Evolutionary conservation across 2,797 vertebrate genomes (phyloP).

Genomic region (Threskiornis aethiopicus): DNA sequence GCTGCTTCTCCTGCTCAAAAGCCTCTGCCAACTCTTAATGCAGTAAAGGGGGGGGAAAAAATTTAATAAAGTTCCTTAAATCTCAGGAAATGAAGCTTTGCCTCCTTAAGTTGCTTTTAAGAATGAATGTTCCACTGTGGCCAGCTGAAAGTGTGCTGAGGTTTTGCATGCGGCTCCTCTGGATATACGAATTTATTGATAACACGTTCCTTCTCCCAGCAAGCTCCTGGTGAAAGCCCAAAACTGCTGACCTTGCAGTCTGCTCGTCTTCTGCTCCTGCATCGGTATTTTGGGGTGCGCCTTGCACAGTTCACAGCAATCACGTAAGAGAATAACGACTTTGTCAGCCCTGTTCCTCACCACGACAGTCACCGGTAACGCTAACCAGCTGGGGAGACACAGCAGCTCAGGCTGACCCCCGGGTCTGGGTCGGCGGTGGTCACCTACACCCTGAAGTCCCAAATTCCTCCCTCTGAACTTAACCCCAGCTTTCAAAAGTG

Average conservation of each 20-base stretch:
- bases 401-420: neutral
- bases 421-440: neutral
- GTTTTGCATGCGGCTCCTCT: neutral
- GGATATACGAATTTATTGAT: neutral
- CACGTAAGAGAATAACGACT: neutral
- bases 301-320: neutral
- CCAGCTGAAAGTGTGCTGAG: neutral
- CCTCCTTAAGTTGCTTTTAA: conserved; percentile 13
- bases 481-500: neutral
- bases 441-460: neutral
- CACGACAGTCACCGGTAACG: neutral
- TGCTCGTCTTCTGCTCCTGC: neutral
- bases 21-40: neutral
- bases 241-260: neutral
- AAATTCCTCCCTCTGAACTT: neutral
- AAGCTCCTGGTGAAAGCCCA: neutral
- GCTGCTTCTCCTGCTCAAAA: neutral
- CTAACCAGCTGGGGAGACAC: neutral
- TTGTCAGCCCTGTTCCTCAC: neutral
- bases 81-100: conserved; percentile 58
- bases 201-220: neutral
- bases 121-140: conserved; percentile 26
- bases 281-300: neutral
- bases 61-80: conserved; percentile 28
- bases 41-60: neutral